A percentile compares a stretch with the other conserved stretches of the same genome.
Evolutionary conservation across 2,888 invertebrate genomes (phyloP).

Genomic region (Acronicta psi): DNA sequence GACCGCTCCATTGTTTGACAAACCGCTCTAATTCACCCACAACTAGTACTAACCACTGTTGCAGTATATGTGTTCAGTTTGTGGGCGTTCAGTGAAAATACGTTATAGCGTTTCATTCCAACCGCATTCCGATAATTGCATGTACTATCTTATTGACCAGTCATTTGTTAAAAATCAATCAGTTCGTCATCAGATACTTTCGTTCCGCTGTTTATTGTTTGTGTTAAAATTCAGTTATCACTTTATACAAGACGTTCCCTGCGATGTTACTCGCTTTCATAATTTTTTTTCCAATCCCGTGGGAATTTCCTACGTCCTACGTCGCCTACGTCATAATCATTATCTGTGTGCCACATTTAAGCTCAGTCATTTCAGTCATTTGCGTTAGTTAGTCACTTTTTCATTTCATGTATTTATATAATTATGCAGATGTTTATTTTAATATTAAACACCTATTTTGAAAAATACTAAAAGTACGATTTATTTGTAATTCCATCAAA

Average conservation of each 20-base stretch:
- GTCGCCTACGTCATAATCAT: too few species aligned
- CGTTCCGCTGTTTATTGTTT: slow-evolving; percentile 7
- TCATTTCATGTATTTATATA: too few species aligned
- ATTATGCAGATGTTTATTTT: too few species aligned
- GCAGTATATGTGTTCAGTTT: slow-evolving; percentile 22
- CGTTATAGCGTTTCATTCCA: slow-evolving; percentile 37
- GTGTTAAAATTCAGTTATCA: background rate
- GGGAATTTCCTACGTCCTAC: too few species aligned
- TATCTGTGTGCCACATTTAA: too few species aligned
- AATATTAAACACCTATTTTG: too few species aligned
- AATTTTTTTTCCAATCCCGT: too few species aligned
- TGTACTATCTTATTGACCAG: slow-evolving; percentile 37
- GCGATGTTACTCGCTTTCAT: too few species aligned
- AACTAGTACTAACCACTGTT: slow-evolving; percentile 29
- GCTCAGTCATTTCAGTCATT: too few species aligned
- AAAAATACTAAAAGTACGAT: too few species aligned
- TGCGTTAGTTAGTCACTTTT: too few species aligned
- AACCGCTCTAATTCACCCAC: slow-evolving; percentile 21
- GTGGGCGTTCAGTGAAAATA: slow-evolving; percentile 18
- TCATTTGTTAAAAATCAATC: slow-evolving; percentile 33
- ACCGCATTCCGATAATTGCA: slow-evolving; percentile 30
- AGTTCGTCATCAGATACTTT: slow-evolving; percentile 31
- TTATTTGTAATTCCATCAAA: background rate
- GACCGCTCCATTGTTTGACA: slow-evolving; percentile 15
- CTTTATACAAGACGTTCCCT: too few species aligned